Evolutionary conservation across 2,113 vertebrate genomes (phyloP).

Genomic region (Caranx melampygus): DNA sequence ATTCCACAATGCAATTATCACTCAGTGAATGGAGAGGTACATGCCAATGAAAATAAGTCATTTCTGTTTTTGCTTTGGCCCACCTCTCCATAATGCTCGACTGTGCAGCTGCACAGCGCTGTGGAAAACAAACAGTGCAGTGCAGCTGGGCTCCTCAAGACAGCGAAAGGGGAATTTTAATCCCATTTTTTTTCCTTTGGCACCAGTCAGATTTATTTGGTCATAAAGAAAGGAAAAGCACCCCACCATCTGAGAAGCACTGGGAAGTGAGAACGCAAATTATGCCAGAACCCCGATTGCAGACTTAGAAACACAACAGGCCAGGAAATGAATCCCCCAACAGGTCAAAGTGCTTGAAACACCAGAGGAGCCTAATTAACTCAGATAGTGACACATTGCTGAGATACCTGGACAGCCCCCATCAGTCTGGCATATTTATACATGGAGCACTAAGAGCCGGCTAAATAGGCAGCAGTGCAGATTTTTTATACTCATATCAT

Average conservation of each 20-base stretch:
- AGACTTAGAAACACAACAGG: conserved; percentile 70
- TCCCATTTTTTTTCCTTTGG: conserved; percentile 81
- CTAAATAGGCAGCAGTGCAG: conserved; percentile 37
- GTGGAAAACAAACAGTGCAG: conserved; percentile 82
- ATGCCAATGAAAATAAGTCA: conserved; percentile 79
- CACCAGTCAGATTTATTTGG: conserved; percentile 83
- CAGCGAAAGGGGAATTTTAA: conserved; percentile 86
- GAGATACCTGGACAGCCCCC: conserved; percentile 53
- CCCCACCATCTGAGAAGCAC: conserved; percentile 72
- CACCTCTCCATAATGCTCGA: conserved; percentile 71
- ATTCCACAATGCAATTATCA: conserved; percentile 75
- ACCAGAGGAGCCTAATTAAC: conserved; percentile 63
- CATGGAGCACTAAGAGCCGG: not conserved
- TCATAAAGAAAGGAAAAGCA: conserved; percentile 83
- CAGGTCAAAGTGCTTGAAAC: conserved; percentile 75
- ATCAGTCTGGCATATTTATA: conserved; percentile 17
- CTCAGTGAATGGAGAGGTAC: conserved; percentile 65
- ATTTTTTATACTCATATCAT: conserved; percentile 56
- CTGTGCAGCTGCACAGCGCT: conserved; percentile 80
- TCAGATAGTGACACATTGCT: conserved; percentile 59
- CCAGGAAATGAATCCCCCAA: conserved; percentile 76
- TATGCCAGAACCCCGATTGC: conserved; percentile 72
- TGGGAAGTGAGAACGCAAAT: conserved; percentile 71
- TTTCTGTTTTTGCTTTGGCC: conserved; percentile 75
- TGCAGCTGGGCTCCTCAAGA: conserved; percentile 86